These are phyloP conservation scores for Mantis religiosa DNA, from an alignment of 2,888 invertebrate genomes.

Conservation along the genomic window DNA sequence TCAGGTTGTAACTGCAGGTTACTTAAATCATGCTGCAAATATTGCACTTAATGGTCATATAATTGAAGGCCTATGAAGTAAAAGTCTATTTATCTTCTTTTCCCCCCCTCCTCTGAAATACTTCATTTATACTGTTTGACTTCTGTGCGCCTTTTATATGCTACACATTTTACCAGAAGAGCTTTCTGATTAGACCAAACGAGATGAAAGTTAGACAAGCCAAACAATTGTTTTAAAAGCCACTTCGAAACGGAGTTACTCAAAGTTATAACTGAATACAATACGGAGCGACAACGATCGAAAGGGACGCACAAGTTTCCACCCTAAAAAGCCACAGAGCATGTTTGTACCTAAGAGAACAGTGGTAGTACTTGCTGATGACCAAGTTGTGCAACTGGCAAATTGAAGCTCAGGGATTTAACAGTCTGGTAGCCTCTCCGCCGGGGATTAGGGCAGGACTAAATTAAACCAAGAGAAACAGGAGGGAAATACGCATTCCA, in stretches of 20 bases:
- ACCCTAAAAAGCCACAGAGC: background rate
- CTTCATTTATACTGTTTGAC: no score
- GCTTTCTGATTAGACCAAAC: background rate
- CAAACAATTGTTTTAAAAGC: background rate
- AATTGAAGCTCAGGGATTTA: background rate
- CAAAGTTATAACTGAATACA: background rate
- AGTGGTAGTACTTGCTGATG: background rate
- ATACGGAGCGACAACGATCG: background rate
- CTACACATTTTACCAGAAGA: background rate
- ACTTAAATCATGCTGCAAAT: no score
- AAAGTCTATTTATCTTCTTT: no score
- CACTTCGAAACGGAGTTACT: background rate
- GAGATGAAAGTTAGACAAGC: background rate
- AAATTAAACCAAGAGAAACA: background rate
- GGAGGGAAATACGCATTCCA: background rate
- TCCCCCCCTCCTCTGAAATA: no score
- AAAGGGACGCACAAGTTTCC: background rate
- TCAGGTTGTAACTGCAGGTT: no score
- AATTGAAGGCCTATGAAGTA: no score
- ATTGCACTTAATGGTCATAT: no score
- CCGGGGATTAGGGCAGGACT: background rate
- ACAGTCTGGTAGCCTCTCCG: background rate
- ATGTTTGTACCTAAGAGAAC: background rate
- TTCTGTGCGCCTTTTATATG: no score
- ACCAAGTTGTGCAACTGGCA: background rate